Conservation (phyloP, 2,888 invertebrate species). For the Lasioglossum oenotherae region DNA sequence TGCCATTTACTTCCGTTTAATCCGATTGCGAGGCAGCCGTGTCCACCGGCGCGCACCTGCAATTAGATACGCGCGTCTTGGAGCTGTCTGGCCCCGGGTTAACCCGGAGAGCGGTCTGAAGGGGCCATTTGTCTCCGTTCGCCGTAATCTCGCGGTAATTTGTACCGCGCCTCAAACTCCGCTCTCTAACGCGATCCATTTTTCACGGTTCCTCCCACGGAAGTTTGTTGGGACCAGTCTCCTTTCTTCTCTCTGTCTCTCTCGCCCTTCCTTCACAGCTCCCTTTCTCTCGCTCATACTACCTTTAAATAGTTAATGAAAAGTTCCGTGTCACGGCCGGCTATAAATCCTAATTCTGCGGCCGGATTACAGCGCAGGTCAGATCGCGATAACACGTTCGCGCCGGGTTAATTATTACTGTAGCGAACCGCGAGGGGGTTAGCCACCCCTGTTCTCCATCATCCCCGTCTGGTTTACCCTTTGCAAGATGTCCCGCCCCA, state of each 20-base stretch:
- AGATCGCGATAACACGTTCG: conserved; percentile 41
- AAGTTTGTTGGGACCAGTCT: not conserved
- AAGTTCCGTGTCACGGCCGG: conserved; percentile 16
- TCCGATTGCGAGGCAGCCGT: conserved; percentile 2
- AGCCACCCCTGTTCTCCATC: not conserved
- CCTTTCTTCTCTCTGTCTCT: not conserved
- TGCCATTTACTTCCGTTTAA: conserved; percentile 14
- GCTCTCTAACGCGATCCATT: conserved; percentile 7
- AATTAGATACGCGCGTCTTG: conserved; percentile 52
- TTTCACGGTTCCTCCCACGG: conserved; percentile 1
- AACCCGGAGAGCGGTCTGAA: conserved; percentile 1
- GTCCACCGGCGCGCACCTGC: conserved; percentile 8
- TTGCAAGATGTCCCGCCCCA: not conserved
- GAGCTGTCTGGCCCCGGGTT: conserved; percentile 23
- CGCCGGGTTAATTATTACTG: conserved; percentile 47
- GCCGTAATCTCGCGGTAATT: conserved; percentile 40
- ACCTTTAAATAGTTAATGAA: conserved; percentile 31
- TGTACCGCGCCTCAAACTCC: conserved; percentile 7
- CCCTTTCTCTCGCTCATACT: not conserved
- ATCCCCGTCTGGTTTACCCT: not conserved
- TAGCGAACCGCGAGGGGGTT: not conserved
- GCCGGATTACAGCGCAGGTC: conserved; percentile 17
- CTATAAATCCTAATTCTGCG: conserved; percentile 36
- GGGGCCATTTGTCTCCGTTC: conserved; percentile 36
- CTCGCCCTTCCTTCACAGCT: too few species aligned